Percentiles rank a stretch among this genome's conserved stretches.
Evolutionary conservation across 2,888 invertebrate genomes (phyloP).

Genomic region (Polydrusus cervinus): DNA sequence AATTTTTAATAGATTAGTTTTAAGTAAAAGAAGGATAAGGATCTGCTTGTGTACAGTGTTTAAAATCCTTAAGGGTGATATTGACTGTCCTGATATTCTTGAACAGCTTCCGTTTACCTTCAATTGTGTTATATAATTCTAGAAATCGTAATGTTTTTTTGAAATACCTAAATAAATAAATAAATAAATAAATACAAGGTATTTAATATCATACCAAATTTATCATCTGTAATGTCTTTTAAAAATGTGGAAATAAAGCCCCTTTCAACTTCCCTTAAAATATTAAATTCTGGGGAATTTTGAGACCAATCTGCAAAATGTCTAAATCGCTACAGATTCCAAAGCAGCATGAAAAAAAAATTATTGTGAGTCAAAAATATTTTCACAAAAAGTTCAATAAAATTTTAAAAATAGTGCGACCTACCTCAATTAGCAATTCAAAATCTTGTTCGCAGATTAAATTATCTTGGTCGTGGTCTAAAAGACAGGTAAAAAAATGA

Average conservation of each 20-base stretch:
- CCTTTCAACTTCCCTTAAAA: constrained; percentile 81
- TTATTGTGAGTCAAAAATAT: constrained; percentile 14
- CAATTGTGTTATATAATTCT: too few relatives aligned
- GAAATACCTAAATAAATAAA: too few relatives aligned
- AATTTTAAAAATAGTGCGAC: neutral
- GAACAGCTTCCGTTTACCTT: too few relatives aligned
- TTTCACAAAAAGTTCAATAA: neutral
- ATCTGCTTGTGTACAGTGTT: too few relatives aligned
- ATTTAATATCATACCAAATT: constrained; percentile 71
- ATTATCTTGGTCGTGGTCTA: constrained; percentile 83
- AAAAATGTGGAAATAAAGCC: constrained; percentile 83
- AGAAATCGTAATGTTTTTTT: too few relatives aligned
- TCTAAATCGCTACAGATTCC: constrained; percentile 74
- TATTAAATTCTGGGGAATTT: constrained; percentile 83
- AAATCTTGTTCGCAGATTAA: constrained; percentile 82
- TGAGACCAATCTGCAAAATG: constrained; percentile 86
- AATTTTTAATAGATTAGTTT: too few relatives aligned
- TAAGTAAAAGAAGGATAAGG: too few relatives aligned
- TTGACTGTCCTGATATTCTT: too few relatives aligned
- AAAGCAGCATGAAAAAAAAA: constrained; percentile 64
- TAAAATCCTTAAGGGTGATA: too few relatives aligned
- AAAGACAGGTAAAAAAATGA: constrained; percentile 81
- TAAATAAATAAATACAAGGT: neutral
- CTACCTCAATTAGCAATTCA: constrained; percentile 79
- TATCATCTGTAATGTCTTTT: constrained; percentile 73